Evolutionary conservation across 2,888 invertebrate species (phyloP), one percentile per base, ranked within the genome.

Genomic region (Lithophane semibrunnea): DNA sequence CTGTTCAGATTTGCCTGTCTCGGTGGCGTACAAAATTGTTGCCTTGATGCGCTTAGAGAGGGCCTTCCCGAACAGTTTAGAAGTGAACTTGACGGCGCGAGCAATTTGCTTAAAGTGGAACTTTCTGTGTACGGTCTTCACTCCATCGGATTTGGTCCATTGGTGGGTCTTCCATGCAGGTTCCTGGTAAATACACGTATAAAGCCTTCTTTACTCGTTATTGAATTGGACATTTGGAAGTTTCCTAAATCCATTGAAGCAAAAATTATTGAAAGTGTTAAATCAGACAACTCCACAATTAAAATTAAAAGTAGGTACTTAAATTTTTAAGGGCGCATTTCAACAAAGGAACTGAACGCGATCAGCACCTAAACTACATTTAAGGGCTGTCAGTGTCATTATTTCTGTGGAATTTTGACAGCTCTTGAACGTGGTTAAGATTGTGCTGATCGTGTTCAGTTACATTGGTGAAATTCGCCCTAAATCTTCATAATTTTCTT

Each of bases 51-150:
- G 97, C 88, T 99, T 98, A 9, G 99, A 99, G 87, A 99, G 97
- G 54, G 99, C 99, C 91, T 98, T 98, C 66, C 99, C 99, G 96
- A 99, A 99, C 89, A 99, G 97, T 96, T 99, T 99, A 74, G 99
- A 99, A 81, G 99, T 99, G 94, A 99, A 99, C 96, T 99, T 99
- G 82, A 99, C 99, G 77, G 99, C 99, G 90, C 99, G 97, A 69
- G 99, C 99, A 89, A 99, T 98, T 97, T 99, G 99, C 94, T 99
- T 99, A 96, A 99, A 99, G 94, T 99, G 98, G 94, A 99, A 99
- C 96, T 99, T 99, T 91, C 99, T 97, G 90, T 97, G 97, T 29
- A 89, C 88, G 69, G 98, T 97, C 93, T 98, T 98, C 91, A 98
- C 98, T 84, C 97, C 97, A 47, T 94, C 94, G 0, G 93, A 85